Conservation (phyloP, 2,888 invertebrate genomes). For the Mamestra brassicae region DNA sequence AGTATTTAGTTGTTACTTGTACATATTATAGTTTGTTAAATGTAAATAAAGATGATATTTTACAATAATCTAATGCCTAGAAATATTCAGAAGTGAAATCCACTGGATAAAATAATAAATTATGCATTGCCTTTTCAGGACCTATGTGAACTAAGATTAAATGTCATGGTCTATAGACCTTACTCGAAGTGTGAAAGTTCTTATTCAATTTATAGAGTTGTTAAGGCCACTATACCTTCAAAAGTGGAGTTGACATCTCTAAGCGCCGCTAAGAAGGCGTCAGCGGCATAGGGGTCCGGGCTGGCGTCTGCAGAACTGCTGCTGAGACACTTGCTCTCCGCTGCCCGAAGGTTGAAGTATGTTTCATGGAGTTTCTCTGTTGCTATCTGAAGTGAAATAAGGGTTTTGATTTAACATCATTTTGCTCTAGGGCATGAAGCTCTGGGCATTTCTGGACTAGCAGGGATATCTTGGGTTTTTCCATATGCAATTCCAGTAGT, state of each 20-base stretch:
- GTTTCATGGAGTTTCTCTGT: conserved; percentile 96
- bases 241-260: conserved; percentile 93
- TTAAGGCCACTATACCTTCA: no score
- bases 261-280: conserved; percentile 95
- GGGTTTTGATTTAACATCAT: not conserved
- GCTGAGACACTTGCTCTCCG: conserved; percentile 91
- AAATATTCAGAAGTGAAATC: not conserved
- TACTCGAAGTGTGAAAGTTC: not conserved
- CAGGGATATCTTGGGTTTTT: not conserved
- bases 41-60: no score
- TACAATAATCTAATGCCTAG: not conserved
- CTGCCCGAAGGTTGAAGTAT: conserved; percentile 93
- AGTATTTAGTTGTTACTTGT: no score
- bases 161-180: conserved; percentile 1
- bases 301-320: conserved; percentile 90
- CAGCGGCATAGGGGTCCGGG: conserved; percentile 95
- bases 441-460: not conserved
- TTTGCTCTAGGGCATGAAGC: not conserved
- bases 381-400: conserved; percentile 90
- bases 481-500: not conserved
- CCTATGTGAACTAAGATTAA: no score
- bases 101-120: not conserved
- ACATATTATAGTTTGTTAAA: no score
- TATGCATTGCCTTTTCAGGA: no score
- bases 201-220: no score